phyloP scores from a whole-genome alignment of 2,888 invertebrate genomes.

The Chydorus sphaericus region DNA sequence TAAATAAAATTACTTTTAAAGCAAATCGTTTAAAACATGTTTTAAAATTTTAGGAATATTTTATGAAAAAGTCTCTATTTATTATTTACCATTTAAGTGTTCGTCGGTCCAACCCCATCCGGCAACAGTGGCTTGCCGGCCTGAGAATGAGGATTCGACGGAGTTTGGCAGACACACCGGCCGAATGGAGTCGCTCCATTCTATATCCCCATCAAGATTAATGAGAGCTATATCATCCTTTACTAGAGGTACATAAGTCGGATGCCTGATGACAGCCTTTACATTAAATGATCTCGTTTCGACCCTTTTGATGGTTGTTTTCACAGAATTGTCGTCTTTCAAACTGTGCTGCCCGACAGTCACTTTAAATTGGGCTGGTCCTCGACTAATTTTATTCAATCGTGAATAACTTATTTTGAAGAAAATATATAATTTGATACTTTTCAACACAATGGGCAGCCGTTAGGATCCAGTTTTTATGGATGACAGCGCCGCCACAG shows the following conservation, averaged over 20 bases:
- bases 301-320: too few relatives aligned
- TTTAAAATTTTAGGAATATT: constrained; percentile 10
- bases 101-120: constrained; percentile 81
- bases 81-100: constrained; percentile 27
- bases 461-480: constrained; percentile 54
- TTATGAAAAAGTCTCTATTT: too few relatives aligned
- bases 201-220: constrained; percentile 33
- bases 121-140: constrained; percentile 49
- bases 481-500: constrained; percentile 62
- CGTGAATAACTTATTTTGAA: too few relatives aligned
- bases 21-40: background rate
- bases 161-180: constrained; percentile 59
- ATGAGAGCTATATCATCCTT: constrained; percentile 14
- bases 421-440: constrained; percentile 25
- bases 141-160: constrained; percentile 36
- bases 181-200: constrained; percentile 51
- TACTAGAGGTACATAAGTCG: constrained; percentile 37
- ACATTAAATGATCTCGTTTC: background rate
- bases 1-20: too few relatives aligned
- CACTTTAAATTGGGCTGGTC: too few relatives aligned
- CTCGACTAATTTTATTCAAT: too few relatives aligned
- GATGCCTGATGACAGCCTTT: constrained; percentile 46
- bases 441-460: constrained; percentile 72
- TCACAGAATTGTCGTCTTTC: too few relatives aligned
- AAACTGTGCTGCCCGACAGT: too few relatives aligned